Percentiles rank a stretch among this genome's conserved stretches.
Evolutionary conservation across 2,113 vertebrate genomes (phyloP).

Genomic region (Triplophysa tibetana): DNA sequence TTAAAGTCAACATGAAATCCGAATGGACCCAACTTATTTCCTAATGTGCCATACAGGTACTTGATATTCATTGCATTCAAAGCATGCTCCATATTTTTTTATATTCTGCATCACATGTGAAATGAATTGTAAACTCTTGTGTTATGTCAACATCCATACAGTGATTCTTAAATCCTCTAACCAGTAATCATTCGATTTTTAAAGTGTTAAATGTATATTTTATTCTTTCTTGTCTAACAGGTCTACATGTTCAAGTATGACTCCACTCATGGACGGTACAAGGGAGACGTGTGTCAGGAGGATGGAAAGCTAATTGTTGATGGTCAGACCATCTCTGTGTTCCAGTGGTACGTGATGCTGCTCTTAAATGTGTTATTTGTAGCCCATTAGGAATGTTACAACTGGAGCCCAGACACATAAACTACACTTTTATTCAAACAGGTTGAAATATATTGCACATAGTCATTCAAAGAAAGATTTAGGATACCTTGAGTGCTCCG

Average conservation of each 20-base stretch:
- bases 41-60: background rate
- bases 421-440: background rate
- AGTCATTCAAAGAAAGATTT: background rate
- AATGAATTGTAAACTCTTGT: too few relatives aligned
- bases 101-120: too few relatives aligned
- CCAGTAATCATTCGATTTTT: background rate
- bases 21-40: too few relatives aligned
- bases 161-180: background rate
- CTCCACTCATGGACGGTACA: slow-evolving; percentile 83
- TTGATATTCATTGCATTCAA: too few relatives aligned
- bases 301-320: slow-evolving; percentile 75
- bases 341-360: slow-evolving; percentile 75
- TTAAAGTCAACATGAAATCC: background rate
- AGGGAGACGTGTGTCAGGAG: slow-evolving; percentile 69
- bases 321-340: slow-evolving; percentile 74
- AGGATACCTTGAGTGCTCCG: background rate
- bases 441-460: background rate
- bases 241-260: slow-evolving; percentile 92
- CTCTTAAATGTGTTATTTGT: background rate
- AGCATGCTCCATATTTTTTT: too few relatives aligned
- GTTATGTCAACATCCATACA: too few relatives aligned
- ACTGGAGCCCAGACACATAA: background rate
- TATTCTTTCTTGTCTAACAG: slow-evolving; percentile 57
- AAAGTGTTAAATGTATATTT: background rate
- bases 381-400: background rate